phyloP scores from a whole-genome alignment of 1,140 invertebrate genomes.

The Goniozus legneri region DNA sequence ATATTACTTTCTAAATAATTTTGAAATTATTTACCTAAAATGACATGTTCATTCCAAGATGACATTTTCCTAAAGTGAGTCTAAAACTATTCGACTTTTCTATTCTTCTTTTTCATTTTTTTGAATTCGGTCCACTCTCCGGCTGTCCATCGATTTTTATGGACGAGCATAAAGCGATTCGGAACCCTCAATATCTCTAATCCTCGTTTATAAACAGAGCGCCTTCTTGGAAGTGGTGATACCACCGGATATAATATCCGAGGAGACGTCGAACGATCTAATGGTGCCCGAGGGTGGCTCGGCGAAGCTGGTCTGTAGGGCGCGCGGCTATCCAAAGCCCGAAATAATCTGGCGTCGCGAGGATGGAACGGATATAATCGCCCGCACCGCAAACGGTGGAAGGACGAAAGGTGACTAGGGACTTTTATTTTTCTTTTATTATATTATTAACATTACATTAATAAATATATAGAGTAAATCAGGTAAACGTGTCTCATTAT shows the following conservation, averaged over 20 bases:
- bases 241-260: conserved; percentile 84
- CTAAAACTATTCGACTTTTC: no score
- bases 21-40: no score
- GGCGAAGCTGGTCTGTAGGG: conserved; percentile 81
- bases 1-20: no score
- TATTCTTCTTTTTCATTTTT: no score
- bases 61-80: no score
- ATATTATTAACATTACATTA: neutral
- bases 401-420: conserved; percentile 65
- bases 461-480: no score
- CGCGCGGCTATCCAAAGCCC: conserved; percentile 79
- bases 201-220: no score
- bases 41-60: no score
- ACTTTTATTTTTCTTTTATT: neutral
- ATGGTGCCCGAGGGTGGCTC: conserved; percentile 89
- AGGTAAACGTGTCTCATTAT: neutral
- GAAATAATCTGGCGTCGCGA: conserved; percentile 84
- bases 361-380: conserved; percentile 78
- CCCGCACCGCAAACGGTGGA: conserved; percentile 63
- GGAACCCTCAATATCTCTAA: no score
- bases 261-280: conserved; percentile 84
- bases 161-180: no score
- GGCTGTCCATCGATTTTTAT: no score
- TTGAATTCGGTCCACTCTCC: no score
- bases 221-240: conserved; percentile 84